phyloP scores from a whole-genome alignment of 2,797 vertebrate species.

The Uromys caudimaculatus region DNA sequence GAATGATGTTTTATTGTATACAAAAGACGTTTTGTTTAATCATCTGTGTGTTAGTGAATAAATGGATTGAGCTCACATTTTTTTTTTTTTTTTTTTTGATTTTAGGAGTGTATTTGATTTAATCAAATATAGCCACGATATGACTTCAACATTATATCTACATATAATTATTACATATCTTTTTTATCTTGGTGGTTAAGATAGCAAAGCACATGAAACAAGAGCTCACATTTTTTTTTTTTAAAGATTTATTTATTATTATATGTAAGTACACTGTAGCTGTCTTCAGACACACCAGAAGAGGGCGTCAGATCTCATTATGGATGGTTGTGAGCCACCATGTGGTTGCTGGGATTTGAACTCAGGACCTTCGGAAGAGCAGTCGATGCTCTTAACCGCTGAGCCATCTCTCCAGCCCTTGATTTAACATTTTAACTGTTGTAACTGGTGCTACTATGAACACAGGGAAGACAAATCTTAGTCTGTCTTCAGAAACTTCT shows the following conservation, averaged over 20 bases:
- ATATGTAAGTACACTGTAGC: background rate
- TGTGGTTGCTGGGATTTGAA: background rate
- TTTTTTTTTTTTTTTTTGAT: too few relatives aligned
- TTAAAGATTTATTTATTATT: too few relatives aligned
- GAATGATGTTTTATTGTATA: background rate
- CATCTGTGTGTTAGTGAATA: background rate
- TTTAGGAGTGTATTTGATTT: too few relatives aligned
- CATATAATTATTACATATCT: too few relatives aligned
- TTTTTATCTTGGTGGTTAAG: too few relatives aligned
- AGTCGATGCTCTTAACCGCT: background rate
- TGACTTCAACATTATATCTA: too few relatives aligned
- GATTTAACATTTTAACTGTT: slow-evolving; percentile 5
- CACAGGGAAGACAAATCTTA: background rate
- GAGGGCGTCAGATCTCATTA: background rate
- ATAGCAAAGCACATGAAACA: too few relatives aligned
- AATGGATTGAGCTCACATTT: background rate
- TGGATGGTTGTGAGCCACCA: background rate
- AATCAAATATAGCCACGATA: too few relatives aligned
- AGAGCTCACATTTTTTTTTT: background rate
- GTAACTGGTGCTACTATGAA: background rate
- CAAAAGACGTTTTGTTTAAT: background rate
- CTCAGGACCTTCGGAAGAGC: background rate
- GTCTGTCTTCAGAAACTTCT: background rate
- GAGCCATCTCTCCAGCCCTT: background rate
- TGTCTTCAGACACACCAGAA: background rate